These are phyloP conservation scores for Rhineura floridana DNA, from an alignment of 2,113 vertebrate species.

Conservation along the genomic window DNA sequence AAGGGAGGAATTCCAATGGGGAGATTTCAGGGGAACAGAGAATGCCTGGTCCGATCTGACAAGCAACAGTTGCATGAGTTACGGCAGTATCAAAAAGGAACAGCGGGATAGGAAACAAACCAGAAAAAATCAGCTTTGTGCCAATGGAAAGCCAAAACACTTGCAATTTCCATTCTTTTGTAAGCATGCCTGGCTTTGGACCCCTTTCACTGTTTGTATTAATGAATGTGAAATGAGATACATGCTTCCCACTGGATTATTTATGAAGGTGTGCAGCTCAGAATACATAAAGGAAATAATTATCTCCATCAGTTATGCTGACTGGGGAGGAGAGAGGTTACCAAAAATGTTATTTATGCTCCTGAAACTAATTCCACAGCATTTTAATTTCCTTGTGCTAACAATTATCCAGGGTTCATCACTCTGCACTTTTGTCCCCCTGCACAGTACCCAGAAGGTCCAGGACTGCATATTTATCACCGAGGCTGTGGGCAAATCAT, in stretches of 20 bases:
- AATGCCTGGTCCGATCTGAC: not conserved
- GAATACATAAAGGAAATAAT: not conserved
- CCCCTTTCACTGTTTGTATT: not conserved
- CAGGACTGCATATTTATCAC: not conserved
- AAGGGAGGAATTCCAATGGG: conserved; percentile 28
- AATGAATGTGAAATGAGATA: not conserved
- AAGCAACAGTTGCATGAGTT: not conserved
- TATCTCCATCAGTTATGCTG: not conserved
- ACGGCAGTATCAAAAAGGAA: not conserved
- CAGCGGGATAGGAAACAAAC: not conserved
- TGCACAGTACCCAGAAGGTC: not conserved
- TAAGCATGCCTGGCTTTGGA: not conserved
- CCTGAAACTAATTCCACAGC: not conserved
- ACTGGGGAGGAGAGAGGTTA: not conserved
- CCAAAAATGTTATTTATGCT: not conserved
- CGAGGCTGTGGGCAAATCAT: not conserved
- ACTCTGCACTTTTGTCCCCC: not conserved
- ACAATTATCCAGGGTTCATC: not conserved
- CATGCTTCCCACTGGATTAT: conserved; percentile 1
- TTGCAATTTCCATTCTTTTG: not conserved
- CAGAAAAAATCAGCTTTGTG: not conserved
- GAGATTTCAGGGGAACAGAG: conserved; percentile 16
- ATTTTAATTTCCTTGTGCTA: conserved; percentile 18
- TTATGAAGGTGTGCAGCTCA: not conserved
- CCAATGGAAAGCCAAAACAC: not conserved